Percentiles rank a stretch among this genome's conserved stretches.
Evolutionary conservation across 2,888 invertebrate genomes (phyloP).

Genomic region (Lydus trimaculatus): DNA sequence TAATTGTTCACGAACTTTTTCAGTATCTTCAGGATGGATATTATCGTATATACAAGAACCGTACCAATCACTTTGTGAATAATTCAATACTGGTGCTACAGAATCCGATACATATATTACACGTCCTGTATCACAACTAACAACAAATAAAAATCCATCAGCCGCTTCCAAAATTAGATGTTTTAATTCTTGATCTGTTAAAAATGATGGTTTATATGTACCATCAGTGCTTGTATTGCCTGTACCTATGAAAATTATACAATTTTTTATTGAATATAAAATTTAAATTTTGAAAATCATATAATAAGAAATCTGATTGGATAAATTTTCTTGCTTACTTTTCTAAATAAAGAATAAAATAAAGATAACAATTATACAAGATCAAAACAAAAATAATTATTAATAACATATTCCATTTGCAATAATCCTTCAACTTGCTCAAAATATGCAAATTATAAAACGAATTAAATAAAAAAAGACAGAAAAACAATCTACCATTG

Average conservation of each 20-base stretch:
- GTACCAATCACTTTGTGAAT: slow-evolving; percentile 98
- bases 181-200: slow-evolving; percentile 98
- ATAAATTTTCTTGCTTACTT: slow-evolving; percentile 42
- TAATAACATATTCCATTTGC: slow-evolving; percentile 10
- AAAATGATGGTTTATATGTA: slow-evolving; percentile 97
- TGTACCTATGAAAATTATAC: slow-evolving; percentile 71
- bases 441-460: slow-evolving; percentile 20
- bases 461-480: slow-evolving; percentile 22
- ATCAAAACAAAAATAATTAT: slow-evolving; percentile 20
- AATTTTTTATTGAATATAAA: slow-evolving; percentile 14
- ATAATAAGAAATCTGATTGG: slow-evolving; percentile 36
- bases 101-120: slow-evolving; percentile 99
- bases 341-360: no score
- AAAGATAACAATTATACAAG: neutral
- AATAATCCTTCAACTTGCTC: slow-evolving; percentile 1
- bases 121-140: slow-evolving; percentile 96
- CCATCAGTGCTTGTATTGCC: slow-evolving; percentile 97
- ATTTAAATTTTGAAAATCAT: neutral
- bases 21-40: slow-evolving; percentile 97
- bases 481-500: slow-evolving; percentile 36
- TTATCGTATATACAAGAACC: slow-evolving; percentile 95
- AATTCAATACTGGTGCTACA: slow-evolving; percentile 96
- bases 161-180: slow-evolving; percentile 99
- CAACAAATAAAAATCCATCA: slow-evolving; percentile 97
- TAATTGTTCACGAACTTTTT: slow-evolving; percentile 95